Base-by-base conservation (phyloP, 1,140 invertebrate species). In the Drosophila aff. region DNA sequence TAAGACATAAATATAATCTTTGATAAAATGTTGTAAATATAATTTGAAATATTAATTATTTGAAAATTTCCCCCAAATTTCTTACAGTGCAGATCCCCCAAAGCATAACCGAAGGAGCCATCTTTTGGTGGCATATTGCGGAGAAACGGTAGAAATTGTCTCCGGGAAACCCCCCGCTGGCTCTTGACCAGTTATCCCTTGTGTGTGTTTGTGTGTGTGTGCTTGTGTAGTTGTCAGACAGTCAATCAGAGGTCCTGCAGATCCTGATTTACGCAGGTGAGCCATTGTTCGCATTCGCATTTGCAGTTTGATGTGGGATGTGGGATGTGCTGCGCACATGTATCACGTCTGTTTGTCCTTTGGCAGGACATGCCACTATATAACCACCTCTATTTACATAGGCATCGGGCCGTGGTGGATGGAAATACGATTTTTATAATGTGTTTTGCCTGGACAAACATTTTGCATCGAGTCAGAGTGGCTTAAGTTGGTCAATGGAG, bases 261-360 rank as follows among this genome's bases (percentile, higher is more conserved):
- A 81, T 89, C 77, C 84, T 87, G 83, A 89, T 84, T 89, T 84
- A 87, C 81, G 84, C 83, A 89, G 85, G 84, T 89, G 82, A 57
- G 53, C 15, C 53, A 83, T 84, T 87, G 76, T 76, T 73, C 47
- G 47, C 47, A 28, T 49, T 49, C 47, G 75, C 83, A 40, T 52
- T 44, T 77, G 83, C 52, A 38, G 33, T 55, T 58, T 67, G 53
- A 76, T 60, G 62, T 43, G 46, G 21, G 21, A 3, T 47, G 6
- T 15, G 44, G 21, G 8, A 7, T 18, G 9, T 46, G 33, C 11
- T 31, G 33, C 50, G 21, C 53, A 41, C 47, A 41, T 47, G 52
- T 40, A 46, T 76, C 71, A 72, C 76, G 76, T 76, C 41, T 57
- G 63, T 41, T 16, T 47, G 31, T 50, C 36, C 38, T 43, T 55